Percentiles rank a stretch among this genome's conserved stretches.
These are phyloP conservation scores for Jacana jacana DNA, from an alignment of 2,113 vertebrate species.

Conservation along the genomic window DNA sequence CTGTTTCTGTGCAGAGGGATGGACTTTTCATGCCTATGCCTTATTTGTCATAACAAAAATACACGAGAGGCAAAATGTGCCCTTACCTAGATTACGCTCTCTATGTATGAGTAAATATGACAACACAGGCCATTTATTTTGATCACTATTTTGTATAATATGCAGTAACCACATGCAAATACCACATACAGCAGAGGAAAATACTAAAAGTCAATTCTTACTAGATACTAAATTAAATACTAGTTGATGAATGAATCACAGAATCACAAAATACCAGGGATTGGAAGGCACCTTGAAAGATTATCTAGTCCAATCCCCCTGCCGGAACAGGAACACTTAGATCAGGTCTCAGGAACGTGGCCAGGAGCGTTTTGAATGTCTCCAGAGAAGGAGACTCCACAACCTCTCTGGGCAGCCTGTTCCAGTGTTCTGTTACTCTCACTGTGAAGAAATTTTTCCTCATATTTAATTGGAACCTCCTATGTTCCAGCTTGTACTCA, in stretches of 20 bases:
- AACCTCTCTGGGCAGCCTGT: no score
- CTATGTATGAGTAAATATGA: neutral
- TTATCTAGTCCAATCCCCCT: no score
- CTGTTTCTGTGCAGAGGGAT: neutral
- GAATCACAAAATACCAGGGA: no score
- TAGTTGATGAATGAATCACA: neutral
- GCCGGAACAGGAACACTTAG: no score
- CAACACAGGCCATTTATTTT: neutral
- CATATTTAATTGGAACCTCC: no score
- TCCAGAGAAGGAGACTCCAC: no score
- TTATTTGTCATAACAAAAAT: constrained; percentile 16
- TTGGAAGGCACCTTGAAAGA: no score
- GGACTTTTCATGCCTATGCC: neutral
- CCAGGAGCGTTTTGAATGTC: no score
- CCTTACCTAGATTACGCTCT: neutral
- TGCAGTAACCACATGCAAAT: neutral
- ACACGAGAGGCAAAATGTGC: constrained; percentile 5
- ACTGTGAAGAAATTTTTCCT: no score
- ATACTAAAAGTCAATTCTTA: neutral
- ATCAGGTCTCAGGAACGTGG: no score
- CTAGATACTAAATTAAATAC: neutral
- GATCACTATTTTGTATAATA: neutral
- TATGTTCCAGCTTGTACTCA: no score
- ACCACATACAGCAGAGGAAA: neutral
- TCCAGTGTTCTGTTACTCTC: no score